These are phyloP conservation scores for Scaptodrosophila lebanonensis DNA, from an alignment of 1,140 invertebrate species.

Conservation along the genomic window DNA sequence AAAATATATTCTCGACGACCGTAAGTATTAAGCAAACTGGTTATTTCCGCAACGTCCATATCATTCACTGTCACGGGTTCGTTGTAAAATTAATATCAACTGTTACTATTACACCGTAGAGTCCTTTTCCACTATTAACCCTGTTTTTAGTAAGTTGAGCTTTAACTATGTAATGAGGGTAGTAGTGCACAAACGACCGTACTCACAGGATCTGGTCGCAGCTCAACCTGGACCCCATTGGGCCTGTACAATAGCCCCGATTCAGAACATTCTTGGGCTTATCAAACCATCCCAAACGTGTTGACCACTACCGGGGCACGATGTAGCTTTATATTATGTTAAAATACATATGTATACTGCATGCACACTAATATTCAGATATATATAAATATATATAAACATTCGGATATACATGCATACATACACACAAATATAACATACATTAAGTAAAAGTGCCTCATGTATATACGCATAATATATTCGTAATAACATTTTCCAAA, in stretches of 20 bases:
- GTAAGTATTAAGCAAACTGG: too few species aligned
- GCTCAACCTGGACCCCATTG: background rate
- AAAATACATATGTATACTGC: too few species aligned
- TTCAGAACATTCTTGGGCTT: slow-evolving; percentile 12
- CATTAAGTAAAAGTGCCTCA: too few species aligned
- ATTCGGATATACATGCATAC: background rate
- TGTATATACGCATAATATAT: background rate
- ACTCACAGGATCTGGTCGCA: too few species aligned
- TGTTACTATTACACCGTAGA: background rate
- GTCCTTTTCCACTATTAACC: background rate
- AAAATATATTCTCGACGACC: too few species aligned
- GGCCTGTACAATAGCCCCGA: background rate
- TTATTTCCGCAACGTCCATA: too few species aligned
- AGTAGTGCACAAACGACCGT: background rate
- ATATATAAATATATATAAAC: background rate
- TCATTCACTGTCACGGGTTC: background rate
- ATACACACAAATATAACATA: too few species aligned
- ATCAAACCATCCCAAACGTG: slow-evolving; percentile 1
- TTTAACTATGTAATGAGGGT: background rate
- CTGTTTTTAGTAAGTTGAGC: background rate
- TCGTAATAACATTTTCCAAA: background rate
- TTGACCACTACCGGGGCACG: background rate
- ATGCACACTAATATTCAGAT: background rate
- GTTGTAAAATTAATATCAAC: background rate
- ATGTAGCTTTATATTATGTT: too few species aligned